Evolutionary conservation across 1,140 invertebrate genomes (phyloP), one percentile per base, ranked within the genome.

Genomic region (Leptonema lineaticorne): DNA sequence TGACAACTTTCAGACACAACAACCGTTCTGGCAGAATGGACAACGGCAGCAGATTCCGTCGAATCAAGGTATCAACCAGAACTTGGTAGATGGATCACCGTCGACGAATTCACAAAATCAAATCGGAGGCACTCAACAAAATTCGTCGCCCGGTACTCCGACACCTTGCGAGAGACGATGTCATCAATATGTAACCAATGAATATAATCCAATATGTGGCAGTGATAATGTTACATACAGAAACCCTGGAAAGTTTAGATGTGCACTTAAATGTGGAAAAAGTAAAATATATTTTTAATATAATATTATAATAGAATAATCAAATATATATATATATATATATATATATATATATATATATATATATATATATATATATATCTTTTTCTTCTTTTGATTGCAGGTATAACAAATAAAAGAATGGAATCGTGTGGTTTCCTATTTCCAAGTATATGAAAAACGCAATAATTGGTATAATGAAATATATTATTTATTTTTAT

Each of bases 181-280:
- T 41, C 68, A 70, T 37, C 28, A 45, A 62, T 45, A 16, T n/a
- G 37, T 68, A 0, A 75, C 71, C 6, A 33, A 2, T 9, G 60
- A 70, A 56, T 75, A 75, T 48, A 74, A 73, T 67, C 75, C 75
- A 0, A 65, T 74, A 9, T 76, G 75, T 57, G 75, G 72, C 48
- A 75, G 65, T 30, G 71, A 75, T 58, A 74, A 69, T 22, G 63
- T 73, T 4, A 75, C 75, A 0, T 76, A 75, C 45, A 46, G 50
- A 1, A 76, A 76, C 67, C 67, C 65, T 5, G 64, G 50, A 1
- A 41, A 68, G 41, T 60, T 75, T 2, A 33, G 63, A n/a, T 76
- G 75, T 59, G 74, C 74, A 14, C 63, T 57, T 7, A 64, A 57
- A 20, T 76, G 75, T 58, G 72, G 73, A 29, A 69, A 58, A 74